phyloP scores from a whole-genome alignment of 2,888 invertebrate genomes.

The Trichopria drosophilae region DNA sequence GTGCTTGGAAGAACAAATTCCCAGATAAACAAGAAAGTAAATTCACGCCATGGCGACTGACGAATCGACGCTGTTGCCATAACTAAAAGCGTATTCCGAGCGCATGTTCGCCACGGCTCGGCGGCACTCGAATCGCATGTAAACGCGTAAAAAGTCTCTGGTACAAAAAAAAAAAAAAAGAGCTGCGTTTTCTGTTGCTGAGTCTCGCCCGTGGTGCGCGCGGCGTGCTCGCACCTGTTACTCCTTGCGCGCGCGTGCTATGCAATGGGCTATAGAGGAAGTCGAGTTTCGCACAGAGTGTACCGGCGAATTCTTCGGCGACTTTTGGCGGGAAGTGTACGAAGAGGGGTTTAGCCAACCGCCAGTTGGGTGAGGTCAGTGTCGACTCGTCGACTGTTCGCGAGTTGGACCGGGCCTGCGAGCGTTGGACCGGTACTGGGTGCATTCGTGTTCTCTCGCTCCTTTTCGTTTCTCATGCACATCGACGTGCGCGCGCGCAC shows the following conservation, averaged over 20 bases:
- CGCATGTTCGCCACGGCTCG: too few species aligned
- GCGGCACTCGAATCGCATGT: too few species aligned
- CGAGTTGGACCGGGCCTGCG: constrained; percentile 56
- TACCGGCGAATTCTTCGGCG: constrained; percentile 49
- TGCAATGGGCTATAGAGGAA: constrained; percentile 26
- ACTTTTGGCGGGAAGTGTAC: constrained; percentile 57
- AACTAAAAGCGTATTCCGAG: too few species aligned
- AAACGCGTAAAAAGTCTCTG: too few species aligned
- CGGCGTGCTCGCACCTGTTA: constrained; percentile 18
- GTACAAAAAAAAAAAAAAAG: too few species aligned
- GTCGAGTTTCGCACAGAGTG: constrained; percentile 38
- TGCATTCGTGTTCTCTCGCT: constrained; percentile 27
- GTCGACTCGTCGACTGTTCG: constrained; percentile 54
- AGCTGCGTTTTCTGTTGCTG: constrained; percentile 1
- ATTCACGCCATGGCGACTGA: too few species aligned
- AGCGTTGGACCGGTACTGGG: constrained; percentile 39
- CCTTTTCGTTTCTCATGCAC: too few species aligned
- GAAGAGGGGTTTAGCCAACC: constrained; percentile 37
- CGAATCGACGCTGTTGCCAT: too few species aligned
- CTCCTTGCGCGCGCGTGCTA: constrained; percentile 17
- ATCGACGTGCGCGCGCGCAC: background rate
- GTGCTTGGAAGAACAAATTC: too few species aligned
- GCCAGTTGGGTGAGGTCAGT: constrained; percentile 58
- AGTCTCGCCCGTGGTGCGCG: constrained; percentile 23
- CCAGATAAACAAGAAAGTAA: too few species aligned